These are phyloP conservation scores for Apis cerana DNA, from an alignment of 1,140 invertebrate species.

Conservation along the genomic window DNA sequence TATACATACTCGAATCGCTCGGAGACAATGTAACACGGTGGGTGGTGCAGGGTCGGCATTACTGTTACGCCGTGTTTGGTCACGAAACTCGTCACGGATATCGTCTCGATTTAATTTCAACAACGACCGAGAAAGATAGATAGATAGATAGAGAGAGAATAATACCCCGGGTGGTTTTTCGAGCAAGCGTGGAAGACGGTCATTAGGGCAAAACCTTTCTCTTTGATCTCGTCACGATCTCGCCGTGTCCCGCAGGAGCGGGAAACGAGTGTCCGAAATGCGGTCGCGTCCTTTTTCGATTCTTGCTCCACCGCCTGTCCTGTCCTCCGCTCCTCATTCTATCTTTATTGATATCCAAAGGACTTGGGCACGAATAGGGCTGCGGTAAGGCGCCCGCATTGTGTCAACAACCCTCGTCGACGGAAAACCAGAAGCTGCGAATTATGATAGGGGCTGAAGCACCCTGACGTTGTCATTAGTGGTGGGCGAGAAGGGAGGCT, in stretches of 20 bases:
- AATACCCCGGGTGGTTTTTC: conserved; percentile 50
- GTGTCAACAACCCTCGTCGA: conserved; percentile 74
- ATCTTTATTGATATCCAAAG: conserved; percentile 71
- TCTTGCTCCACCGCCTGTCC: conserved; percentile 24
- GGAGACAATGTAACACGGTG: conserved; percentile 19
- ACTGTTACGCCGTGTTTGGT: conserved; percentile 35
- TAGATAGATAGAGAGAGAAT: conserved; percentile 7
- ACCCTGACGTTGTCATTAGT: conserved; percentile 74
- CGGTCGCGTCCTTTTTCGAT: conserved; percentile 51
- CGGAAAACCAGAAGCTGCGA: conserved; percentile 76
- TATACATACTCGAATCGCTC: not conserved
- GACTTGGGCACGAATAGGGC: conserved; percentile 72
- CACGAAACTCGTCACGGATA: conserved; percentile 31
- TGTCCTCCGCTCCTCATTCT: conserved; percentile 56
- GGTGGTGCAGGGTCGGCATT: conserved; percentile 2
- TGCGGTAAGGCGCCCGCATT: conserved; percentile 76
- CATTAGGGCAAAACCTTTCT: conserved; percentile 67
- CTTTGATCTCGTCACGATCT: conserved; percentile 74
- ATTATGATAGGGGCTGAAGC: conserved; percentile 75
- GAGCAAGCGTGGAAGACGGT: conserved; percentile 51
- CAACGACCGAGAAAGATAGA: not conserved
- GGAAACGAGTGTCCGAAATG: conserved; percentile 51
- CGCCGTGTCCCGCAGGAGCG: conserved; percentile 54
- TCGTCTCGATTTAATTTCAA: conserved; percentile 56
- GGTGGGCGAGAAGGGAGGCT: conserved; percentile 21